These are phyloP conservation scores for Coleophora flavipennella DNA, from an alignment of 2,888 invertebrate genomes.

Conservation along the genomic window DNA sequence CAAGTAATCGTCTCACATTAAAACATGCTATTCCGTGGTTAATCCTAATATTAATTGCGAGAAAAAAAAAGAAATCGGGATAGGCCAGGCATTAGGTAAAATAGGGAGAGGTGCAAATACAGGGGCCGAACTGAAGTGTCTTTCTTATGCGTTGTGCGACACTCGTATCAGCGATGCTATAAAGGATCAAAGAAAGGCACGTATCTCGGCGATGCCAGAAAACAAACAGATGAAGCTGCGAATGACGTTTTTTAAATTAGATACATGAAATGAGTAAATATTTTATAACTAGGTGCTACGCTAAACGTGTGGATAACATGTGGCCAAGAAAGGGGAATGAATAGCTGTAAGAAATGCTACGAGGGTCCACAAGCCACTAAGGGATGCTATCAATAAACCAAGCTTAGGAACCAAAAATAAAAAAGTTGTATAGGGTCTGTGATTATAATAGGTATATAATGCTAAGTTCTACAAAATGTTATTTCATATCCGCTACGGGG, in stretches of 20 bases:
- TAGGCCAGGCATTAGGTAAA: conserved; percentile 57
- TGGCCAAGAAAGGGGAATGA: conserved; percentile 9
- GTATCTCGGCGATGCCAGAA: conserved; percentile 68
- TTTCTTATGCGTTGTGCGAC: conserved; percentile 35
- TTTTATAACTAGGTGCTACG: conserved; percentile 32
- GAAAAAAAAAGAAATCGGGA: conserved; percentile 37
- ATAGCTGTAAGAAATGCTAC: conserved; percentile 1
- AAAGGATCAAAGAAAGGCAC: conserved; percentile 44
- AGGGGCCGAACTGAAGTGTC: conserved; percentile 33
- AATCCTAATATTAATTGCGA: conserved; percentile 40
- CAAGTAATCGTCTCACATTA: conserved; percentile 35
- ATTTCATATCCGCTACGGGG: conserved; percentile 48
- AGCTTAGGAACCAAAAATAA: conserved; percentile 40
- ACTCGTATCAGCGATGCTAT: conserved; percentile 28
- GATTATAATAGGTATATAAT: conserved; percentile 35
- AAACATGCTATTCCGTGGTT: conserved; percentile 63
- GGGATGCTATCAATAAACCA: conserved; percentile 31
- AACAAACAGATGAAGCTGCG: conserved; percentile 71
- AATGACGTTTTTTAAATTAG: conserved; percentile 33
- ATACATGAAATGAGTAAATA: conserved; percentile 31
- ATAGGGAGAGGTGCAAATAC: conserved; percentile 60
- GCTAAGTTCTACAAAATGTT: conserved; percentile 18
- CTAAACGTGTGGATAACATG: conserved; percentile 24
- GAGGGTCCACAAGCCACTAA: conserved; percentile 35
- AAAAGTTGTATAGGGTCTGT: conserved; percentile 44